Conservation (phyloP, 2,797 vertebrate species). For the Nasua narica region DNA sequence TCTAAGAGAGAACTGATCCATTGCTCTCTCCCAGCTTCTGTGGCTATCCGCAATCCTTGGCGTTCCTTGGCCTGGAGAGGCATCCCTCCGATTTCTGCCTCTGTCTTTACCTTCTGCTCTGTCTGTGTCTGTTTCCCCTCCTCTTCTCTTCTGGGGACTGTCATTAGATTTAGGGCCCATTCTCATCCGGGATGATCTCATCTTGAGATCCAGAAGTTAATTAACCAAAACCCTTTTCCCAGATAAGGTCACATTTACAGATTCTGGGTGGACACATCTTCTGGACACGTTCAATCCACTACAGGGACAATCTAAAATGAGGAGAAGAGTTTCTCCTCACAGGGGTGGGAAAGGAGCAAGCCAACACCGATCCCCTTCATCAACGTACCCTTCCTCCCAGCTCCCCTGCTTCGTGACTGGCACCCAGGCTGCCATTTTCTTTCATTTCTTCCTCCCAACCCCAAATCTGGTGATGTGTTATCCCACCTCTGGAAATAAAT, state of each 20-base stretch:
- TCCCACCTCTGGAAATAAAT: neutral
- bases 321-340: neutral
- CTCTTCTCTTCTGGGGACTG: neutral
- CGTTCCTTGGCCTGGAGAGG: accelerated
- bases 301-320: neutral
- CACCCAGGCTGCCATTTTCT: neutral
- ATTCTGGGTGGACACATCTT: neutral
- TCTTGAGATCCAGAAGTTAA: neutral
- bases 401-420: neutral
- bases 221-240: neutral
- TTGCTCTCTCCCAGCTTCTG: neutral
- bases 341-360: too few species aligned
- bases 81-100: neutral
- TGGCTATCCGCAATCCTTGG: accelerated
- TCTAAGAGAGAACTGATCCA: accelerated
- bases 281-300: neutral
- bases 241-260: neutral
- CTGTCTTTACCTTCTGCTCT: neutral
- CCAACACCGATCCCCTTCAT: neutral
- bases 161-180: neutral
- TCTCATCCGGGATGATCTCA: neutral
- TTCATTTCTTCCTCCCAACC: neutral
- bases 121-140: neutral
- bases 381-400: accelerated
- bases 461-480: neutral